A percentile compares a stretch with the other conserved stretches of the same genome.
These are phyloP conservation scores for Hemicordylus capensis DNA, from an alignment of 2,113 vertebrate genomes.

Conservation along the genomic window DNA sequence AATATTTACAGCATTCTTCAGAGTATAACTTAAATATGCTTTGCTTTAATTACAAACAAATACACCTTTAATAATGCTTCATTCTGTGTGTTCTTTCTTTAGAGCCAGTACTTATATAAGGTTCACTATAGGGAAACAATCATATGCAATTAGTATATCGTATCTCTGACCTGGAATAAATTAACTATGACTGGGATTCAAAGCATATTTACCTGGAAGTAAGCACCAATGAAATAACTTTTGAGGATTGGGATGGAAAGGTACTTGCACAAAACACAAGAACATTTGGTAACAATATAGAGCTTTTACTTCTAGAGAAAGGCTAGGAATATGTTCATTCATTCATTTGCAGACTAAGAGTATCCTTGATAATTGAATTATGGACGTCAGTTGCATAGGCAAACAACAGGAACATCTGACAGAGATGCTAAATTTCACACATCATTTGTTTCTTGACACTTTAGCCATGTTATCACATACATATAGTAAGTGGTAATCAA, in stretches of 20 bases:
- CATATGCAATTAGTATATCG: not conserved
- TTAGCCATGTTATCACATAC: slow-evolving; percentile 61
- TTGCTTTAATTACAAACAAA: too few relatives aligned
- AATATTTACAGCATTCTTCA: too few relatives aligned
- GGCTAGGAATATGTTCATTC: slow-evolving; percentile 54
- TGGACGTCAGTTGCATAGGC: slow-evolving; percentile 55
- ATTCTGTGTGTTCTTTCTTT: not conserved
- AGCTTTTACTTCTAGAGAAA: slow-evolving; percentile 13
- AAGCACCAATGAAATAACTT: not conserved
- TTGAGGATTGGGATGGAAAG: not conserved
- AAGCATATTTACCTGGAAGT: not conserved
- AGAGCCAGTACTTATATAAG: not conserved
- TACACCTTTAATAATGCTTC: too few relatives aligned
- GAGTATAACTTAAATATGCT: too few relatives aligned
- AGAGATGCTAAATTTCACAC: slow-evolving; percentile 63
- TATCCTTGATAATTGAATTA: slow-evolving; percentile 70
- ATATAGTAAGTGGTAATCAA: slow-evolving; percentile 54
- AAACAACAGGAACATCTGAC: slow-evolving; percentile 59
- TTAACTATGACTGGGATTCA: not conserved
- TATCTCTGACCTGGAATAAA: not conserved
- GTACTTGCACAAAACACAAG: not conserved
- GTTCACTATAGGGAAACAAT: not conserved
- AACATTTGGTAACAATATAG: not conserved
- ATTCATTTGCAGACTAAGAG: slow-evolving; percentile 75
- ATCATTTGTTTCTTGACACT: slow-evolving; percentile 69